Evolutionary conservation across 2,888 invertebrate species (phyloP), one percentile per base, ranked within the genome.

Genomic region (Brenthis hecate): DNA sequence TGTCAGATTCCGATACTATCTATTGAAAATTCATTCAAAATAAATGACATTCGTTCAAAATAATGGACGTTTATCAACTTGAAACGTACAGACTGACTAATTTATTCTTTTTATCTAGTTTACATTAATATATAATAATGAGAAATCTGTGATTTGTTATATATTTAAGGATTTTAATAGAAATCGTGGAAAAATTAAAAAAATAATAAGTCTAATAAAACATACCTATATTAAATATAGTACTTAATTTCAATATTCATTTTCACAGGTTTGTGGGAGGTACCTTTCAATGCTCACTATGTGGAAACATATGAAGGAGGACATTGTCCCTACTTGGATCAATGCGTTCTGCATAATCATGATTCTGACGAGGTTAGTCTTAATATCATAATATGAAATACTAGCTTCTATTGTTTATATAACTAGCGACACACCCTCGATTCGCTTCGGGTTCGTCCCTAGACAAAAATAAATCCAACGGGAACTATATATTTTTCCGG

Each of bases 281-380:
- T 98, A 50, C 98, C 98, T 1, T 90, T 98, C 81, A 98, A 98
- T 83, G 96, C 97, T 56, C 98, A 98, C 86, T 97, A 96, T 84
- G 96, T 98, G 4, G 97, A 97, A 81, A 95, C 96, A 48, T 98
- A 95, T 77, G 98, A 98, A 89, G 98, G 98, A 54, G 98, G 98
- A 13, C 98, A 98, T 80, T 98, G 98, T 78, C 98, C 98, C 1
- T 98, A 97, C 81, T 90, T 98, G 83, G 98, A 98, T 86, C 98
- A 98, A 87, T 98, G 98, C 84, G 98, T 98, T 0, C 94, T 98
- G 57, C 97, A 97, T 83, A 97, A 97, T 85, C 96, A 97, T 81
- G 97, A 97, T 80, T 92, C 95, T 4, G 93, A 95, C 70, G 94
- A 95, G 79, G 93, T 92, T 78, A 83, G 85, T 77, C 63, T 48